Evolutionary conservation across 2,888 invertebrate species (phyloP).

Genomic region (Zaprionus bogoriensis): DNA sequence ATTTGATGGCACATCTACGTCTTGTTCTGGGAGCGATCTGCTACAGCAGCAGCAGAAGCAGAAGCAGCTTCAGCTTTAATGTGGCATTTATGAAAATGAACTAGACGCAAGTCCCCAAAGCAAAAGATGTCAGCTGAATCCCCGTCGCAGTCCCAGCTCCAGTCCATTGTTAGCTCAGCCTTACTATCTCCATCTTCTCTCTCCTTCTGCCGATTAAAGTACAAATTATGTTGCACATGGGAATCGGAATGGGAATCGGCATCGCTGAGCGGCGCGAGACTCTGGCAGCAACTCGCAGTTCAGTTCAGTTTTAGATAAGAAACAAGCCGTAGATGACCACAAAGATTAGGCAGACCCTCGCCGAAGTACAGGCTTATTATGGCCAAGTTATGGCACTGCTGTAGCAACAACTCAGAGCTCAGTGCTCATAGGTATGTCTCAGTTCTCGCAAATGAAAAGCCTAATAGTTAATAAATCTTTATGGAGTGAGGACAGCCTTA

Average conservation of each 20-base stretch:
- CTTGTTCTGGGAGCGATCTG: slow-evolving; percentile 46
- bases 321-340: slow-evolving; percentile 12
- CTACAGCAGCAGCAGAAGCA: slow-evolving; percentile 25
- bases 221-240: slow-evolving; percentile 70
- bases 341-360: slow-evolving; percentile 19
- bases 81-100: slow-evolving; percentile 78
- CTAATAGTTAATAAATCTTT: too few species aligned
- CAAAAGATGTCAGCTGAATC: slow-evolving; percentile 19
- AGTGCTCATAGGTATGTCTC: too few species aligned
- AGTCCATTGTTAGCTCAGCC: slow-evolving; percentile 22
- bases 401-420: too few species aligned
- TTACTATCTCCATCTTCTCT: slow-evolving; percentile 1
- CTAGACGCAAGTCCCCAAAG: slow-evolving; percentile 32
- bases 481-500: too few species aligned
- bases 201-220: slow-evolving; percentile 50
- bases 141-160: not conserved
- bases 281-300: slow-evolving; percentile 17
- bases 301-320: not conserved
- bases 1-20: slow-evolving; percentile 43
- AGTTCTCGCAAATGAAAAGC: too few species aligned
- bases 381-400: slow-evolving; percentile 3
- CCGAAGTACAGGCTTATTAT: not conserved
- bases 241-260: slow-evolving; percentile 39
- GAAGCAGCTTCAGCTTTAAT: slow-evolving; percentile 42
- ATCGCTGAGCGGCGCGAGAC: not conserved